phyloP scores from a whole-genome alignment of 92 coral and sea anemone species.

The Heliopora coerulea region DNA sequence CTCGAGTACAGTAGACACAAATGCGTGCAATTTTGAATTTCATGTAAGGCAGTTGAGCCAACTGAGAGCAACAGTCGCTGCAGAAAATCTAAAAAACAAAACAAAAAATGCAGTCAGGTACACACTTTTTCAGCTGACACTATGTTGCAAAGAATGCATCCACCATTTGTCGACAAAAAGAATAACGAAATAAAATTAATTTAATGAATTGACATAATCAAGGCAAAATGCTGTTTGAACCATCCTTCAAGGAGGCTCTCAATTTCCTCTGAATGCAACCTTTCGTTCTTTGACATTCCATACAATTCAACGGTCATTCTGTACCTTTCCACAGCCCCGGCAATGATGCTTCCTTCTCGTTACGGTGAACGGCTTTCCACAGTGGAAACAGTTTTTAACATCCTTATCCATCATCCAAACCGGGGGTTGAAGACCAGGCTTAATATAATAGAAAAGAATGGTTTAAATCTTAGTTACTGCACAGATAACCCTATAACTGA shows the following conservation, averaged over 20 bases:
- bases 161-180: too few relatives aligned
- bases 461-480: background rate
- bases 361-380: constrained; percentile 19
- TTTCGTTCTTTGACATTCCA: too few relatives aligned
- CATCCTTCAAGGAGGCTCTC: too few relatives aligned
- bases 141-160: too few relatives aligned
- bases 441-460: constrained; percentile 1
- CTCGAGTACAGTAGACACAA: constrained; percentile 66
- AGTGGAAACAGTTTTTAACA: constrained; percentile 14
- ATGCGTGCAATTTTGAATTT: constrained; percentile 72
- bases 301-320: too few relatives aligned
- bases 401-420: constrained; percentile 27
- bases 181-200: too few relatives aligned
- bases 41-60: constrained; percentile 86
- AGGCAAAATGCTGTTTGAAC: too few relatives aligned
- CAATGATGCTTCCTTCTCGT: constrained; percentile 43
- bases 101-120: background rate
- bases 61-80: constrained; percentile 74
- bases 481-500: background rate
- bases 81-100: constrained; percentile 73
- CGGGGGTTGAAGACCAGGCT: constrained; percentile 38
- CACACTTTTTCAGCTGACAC: too few relatives aligned
- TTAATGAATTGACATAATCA: too few relatives aligned
- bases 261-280: too few relatives aligned
- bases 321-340: constrained; percentile 40